These are phyloP conservation scores for Acropternis orthonyx DNA, from an alignment of 2,797 vertebrate genomes.

Conservation along the genomic window DNA sequence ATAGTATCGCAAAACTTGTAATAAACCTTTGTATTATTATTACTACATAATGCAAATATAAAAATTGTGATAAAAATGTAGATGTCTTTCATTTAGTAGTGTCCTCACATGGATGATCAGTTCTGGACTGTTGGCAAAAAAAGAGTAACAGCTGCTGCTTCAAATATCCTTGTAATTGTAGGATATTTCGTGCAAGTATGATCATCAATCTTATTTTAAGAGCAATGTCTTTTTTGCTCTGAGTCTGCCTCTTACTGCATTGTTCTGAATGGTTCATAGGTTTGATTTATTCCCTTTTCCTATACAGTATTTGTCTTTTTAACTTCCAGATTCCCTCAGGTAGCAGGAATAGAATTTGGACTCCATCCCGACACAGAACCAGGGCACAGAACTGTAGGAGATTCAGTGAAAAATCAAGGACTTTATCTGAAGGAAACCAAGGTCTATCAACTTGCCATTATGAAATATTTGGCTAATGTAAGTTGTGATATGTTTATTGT, in stretches of 20 bases:
- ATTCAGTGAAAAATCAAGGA: slow-evolving; percentile 56
- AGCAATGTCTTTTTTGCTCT: not conserved
- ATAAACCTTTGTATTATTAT: not conserved
- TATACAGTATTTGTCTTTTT: not conserved
- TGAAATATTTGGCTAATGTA: slow-evolving; percentile 57
- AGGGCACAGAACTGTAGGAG: slow-evolving; percentile 24
- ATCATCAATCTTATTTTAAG: not conserved
- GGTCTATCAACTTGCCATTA: slow-evolving; percentile 47
- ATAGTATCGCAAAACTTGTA: not conserved
- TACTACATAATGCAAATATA: not conserved
- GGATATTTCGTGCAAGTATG: not conserved
- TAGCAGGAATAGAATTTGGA: slow-evolving; percentile 62
- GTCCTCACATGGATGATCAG: not conserved
- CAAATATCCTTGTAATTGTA: not conserved
- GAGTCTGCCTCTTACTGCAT: not conserved
- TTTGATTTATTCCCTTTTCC: not conserved
- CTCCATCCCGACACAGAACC: slow-evolving; percentile 51
- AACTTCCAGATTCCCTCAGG: slow-evolving; percentile 66
- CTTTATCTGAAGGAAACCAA: slow-evolving; percentile 22
- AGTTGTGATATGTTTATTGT: not conserved
- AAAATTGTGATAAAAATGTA: not conserved
- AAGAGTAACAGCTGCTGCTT: not conserved
- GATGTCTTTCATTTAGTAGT: not conserved
- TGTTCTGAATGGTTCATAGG: not conserved
- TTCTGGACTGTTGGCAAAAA: not conserved